Base-by-base conservation (phyloP, 1,140 invertebrate genomes). In the Leptopilina boulardi region DNA sequence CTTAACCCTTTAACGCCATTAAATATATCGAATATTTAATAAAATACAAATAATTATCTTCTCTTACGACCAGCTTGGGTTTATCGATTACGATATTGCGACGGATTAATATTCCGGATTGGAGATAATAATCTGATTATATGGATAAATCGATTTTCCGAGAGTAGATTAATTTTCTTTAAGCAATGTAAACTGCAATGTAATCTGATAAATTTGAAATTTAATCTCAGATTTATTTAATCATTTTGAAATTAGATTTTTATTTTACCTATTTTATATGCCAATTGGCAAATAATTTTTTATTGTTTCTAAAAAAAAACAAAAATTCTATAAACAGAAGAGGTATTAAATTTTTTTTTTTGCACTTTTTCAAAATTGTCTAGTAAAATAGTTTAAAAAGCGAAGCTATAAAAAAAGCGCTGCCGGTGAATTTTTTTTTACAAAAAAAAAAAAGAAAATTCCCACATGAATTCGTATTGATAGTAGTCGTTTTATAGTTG, bases 121-220 rank as follows among this genome's bases (percentile, higher is more conserved):
- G 42, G 47, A 51, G 47, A 51, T 51, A 51, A 51, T 51, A 51
- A 51, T 51, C 47, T 51, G 47, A 51, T 51, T 51, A 51, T n/a
- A n/a, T 51, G 47, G 8, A 51, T 51, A 51, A 51, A 51, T 51
- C 47, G 47, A 51, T 51, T 51, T 51, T 51, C 15, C 47, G 13
- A 51, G 47, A 51, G 47, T 51, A 51, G 47, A 51, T 51, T 51
- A 51, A 51, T 51, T 51, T 51, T 51, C 47, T 51, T 51, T 51
- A 51, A 51, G 47, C 47, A 51, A 51, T 18, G 47, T 51, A 51
- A 51, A 51, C 47, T 51, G 47, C 10, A 0, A n/a, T 38, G 15
- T 51, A 18, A 51, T 51, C 47, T 51, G n/a, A 51, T 51, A 51
- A 51, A 51, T 51, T 51, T 51, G 47, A 51, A 51, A 51, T 51